Evolutionary conservation across 2,113 vertebrate genomes (phyloP), one percentile per base, ranked within the genome.

Genomic region (Oplegnathus fasciatus): DNA sequence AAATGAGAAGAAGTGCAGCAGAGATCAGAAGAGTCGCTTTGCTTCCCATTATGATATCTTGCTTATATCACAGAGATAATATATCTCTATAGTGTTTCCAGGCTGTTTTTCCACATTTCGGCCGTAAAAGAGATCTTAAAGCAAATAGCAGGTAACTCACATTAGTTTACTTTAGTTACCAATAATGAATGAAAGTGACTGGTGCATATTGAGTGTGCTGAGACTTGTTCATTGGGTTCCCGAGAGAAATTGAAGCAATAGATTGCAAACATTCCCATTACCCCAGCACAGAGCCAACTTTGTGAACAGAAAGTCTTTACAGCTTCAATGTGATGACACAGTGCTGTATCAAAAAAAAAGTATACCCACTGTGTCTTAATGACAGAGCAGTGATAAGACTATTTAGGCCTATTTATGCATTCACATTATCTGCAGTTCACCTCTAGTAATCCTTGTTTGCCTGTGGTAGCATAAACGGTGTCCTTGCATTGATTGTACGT

Each of bases 241-340:
- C 7, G 0, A 46, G 79, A 87, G 83, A 82, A 81, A 89, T 34
- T 60, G 67, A 85, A 75, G 50, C 73, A 68, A 18, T 74, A 69
- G 60, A 72, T 72, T 86, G 81, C 73, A 84, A 78, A 83, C 11
- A 32, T 78, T 84, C 48, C 72, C 70, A 86, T 88, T 88, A 75
- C 71, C 64, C 80, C 30, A n/a, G 78, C 78, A 26, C 46, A 65
- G 30, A 80, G 44, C 24, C 69, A 55, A 69, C 81, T 86, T 78
- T 72, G 66, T 83, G 60, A 80, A 85, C 48, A 85, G 81, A 86
- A 87, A 64, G 66, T 81, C 70, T 79, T 87, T 67, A 71, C 52
- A 48, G 75, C 67, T 82, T 76, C 18, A 24, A 46, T 69, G 75
- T 48, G 68, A 85, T 78, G 88, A 86, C 77, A 60, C 55, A 46